A percentile compares a stretch with the other conserved stretches of the same genome.
Evolutionary conservation across 2,797 vertebrate species (phyloP).

Genomic region (Lophotriccus pileatus): DNA sequence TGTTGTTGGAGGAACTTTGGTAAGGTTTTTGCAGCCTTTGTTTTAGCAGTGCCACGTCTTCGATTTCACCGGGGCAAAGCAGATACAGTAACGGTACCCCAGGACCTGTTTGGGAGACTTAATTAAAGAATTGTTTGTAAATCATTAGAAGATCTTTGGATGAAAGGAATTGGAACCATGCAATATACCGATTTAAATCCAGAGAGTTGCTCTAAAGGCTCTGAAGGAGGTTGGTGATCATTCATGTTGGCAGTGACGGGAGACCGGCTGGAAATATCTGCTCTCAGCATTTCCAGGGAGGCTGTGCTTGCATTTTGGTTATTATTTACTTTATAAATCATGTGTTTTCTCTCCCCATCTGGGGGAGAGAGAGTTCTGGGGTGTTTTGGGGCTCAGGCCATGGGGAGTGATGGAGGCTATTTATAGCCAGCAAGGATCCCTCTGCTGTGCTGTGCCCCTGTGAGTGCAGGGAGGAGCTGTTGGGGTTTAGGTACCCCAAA

Average conservation of each 20-base stretch:
- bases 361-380: background rate
- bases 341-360: rapidly evolving
- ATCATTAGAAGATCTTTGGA: background rate
- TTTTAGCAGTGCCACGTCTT: background rate
- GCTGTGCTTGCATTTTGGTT: background rate
- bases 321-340: background rate
- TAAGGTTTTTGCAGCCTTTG: background rate
- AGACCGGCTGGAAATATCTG: background rate
- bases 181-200: background rate
- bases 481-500: background rate
- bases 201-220: background rate
- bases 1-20: background rate
- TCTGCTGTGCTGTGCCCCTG: background rate
- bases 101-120: background rate
- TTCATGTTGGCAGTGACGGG: background rate
- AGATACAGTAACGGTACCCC: background rate
- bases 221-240: background rate
- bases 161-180: background rate
- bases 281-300: background rate
- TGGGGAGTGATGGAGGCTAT: background rate
- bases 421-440: rapidly evolving
- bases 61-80: background rate
- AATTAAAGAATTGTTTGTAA: slow-evolving; percentile 32
- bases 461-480: background rate
- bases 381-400: background rate